These are phyloP conservation scores for Ceratina calcarata DNA, from an alignment of 1,140 invertebrate genomes.

Conservation along the genomic window DNA sequence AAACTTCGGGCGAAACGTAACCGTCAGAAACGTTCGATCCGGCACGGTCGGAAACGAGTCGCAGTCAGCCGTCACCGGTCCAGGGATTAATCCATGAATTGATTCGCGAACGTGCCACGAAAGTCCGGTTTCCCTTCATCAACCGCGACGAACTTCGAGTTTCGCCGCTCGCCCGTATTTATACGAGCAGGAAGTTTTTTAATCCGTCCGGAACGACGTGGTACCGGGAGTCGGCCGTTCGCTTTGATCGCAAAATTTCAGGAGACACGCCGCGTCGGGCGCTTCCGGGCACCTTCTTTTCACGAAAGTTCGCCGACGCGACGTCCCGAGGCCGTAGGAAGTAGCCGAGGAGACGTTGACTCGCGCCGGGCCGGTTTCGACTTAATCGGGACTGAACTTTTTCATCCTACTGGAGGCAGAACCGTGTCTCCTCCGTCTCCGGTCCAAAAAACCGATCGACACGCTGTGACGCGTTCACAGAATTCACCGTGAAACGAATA, in stretches of 20 bases:
- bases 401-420: not conserved
- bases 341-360: slow-evolving; percentile 14
- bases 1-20: not conserved
- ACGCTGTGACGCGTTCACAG: not conserved
- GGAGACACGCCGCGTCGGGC: not conserved
- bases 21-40: not conserved
- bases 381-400: slow-evolving; percentile 14
- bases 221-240: not conserved
- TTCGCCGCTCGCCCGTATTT: not conserved
- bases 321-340: not conserved
- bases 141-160: not conserved
- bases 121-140: not conserved
- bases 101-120: slow-evolving; percentile 2
- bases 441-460: not conserved
- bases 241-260: not conserved
- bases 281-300: slow-evolving; percentile 1
- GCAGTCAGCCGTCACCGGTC: not conserved
- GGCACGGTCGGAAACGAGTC: not conserved
- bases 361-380: slow-evolving; percentile 13
- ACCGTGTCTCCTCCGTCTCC: slow-evolving; percentile 7
- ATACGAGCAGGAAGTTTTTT: slow-evolving; percentile 15
- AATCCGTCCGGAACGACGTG: not conserved
- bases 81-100: slow-evolving; percentile 16
- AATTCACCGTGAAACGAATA: slow-evolving; percentile 2
- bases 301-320: slow-evolving; percentile 11